Percentiles rank a stretch among this genome's conserved stretches.
phyloP scores from a whole-genome alignment of 2,888 invertebrate species.

The Nymphalis urticae region DNA sequence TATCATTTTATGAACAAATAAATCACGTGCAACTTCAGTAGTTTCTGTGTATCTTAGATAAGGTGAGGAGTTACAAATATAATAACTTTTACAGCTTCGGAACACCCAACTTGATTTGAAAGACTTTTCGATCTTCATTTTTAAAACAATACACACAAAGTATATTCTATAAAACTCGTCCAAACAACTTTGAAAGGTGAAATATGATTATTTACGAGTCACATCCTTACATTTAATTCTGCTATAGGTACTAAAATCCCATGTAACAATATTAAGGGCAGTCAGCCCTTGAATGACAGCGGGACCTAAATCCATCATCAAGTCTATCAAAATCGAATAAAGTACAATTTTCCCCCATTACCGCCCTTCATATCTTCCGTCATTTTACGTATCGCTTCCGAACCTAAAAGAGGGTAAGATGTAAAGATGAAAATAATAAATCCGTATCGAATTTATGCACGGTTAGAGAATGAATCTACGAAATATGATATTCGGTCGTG shows the following conservation, averaged over 20 bases:
- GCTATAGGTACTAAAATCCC: slow-evolving; percentile 19
- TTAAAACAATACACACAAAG: slow-evolving; percentile 2
- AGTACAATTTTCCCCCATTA: slow-evolving; percentile 80
- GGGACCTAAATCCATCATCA: slow-evolving; percentile 72
- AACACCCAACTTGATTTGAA: slow-evolving; percentile 54
- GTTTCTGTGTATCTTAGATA: slow-evolving; percentile 63
- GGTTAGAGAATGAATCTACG: slow-evolving; percentile 62
- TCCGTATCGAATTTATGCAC: slow-evolving; percentile 76
- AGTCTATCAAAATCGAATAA: slow-evolving; percentile 81
- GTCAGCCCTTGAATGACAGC: slow-evolving; percentile 59
- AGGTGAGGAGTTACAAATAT: slow-evolving; percentile 52
- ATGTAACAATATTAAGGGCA: slow-evolving; percentile 37
- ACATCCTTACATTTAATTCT: slow-evolving; percentile 16
- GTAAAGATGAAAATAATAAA: slow-evolving; percentile 78
- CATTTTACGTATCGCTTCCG: slow-evolving; percentile 80
- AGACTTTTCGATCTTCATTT: not conserved
- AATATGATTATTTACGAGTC: not conserved
- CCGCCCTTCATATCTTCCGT: slow-evolving; percentile 79
- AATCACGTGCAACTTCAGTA: slow-evolving; percentile 70
- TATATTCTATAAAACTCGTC: not conserved
- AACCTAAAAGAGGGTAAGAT: slow-evolving; percentile 73
- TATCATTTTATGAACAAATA: slow-evolving; percentile 61
- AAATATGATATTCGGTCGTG: slow-evolving; percentile 62
- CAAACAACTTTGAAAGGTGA: not conserved
- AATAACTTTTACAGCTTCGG: slow-evolving; percentile 54